Conservation (phyloP, 30 jellyfish, hydroid and myxozoan species). For the Aurelia aurita complex sp. Pacific region DNA sequence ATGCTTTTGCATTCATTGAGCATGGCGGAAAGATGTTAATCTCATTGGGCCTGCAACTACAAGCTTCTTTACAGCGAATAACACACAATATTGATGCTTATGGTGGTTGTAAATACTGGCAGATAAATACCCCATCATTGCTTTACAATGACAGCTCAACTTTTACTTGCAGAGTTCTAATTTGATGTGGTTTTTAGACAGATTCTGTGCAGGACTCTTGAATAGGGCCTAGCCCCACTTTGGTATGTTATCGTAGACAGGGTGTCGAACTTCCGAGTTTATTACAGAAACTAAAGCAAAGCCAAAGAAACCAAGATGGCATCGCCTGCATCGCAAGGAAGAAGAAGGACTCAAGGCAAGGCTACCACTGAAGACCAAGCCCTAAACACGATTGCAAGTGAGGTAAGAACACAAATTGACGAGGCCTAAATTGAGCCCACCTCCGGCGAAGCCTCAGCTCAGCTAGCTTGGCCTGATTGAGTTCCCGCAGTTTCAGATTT, state of each 20-base stretch:
- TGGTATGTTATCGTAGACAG: constrained; percentile 63
- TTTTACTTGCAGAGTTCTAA: background rate
- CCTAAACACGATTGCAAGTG: constrained; percentile 86
- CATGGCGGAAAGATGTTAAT: constrained; percentile 30
- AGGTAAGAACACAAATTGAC: constrained; percentile 49
- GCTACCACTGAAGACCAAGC: constrained; percentile 96
- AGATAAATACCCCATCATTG: background rate
- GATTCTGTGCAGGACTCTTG: background rate
- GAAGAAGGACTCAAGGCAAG: constrained; percentile 82
- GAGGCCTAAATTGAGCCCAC: too few species aligned
- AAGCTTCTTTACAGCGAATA: background rate
- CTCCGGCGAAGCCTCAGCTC: too few species aligned
- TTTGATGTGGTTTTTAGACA: background rate
- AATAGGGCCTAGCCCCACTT: constrained; percentile 50
- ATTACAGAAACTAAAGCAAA: constrained; percentile 2
- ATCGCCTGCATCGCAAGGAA: constrained; percentile 94
- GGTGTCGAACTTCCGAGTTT: constrained; percentile 78
- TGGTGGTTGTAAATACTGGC: background rate
- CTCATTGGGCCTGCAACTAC: background rate
- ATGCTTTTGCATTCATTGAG: constrained; percentile 17
- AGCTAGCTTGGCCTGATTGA: background rate
- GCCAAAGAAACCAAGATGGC: constrained; percentile 40
- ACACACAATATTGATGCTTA: background rate
- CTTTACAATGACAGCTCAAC: background rate
- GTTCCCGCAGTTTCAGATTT: background rate